Base-by-base conservation (phyloP, 1,140 invertebrate species). In the Callitettix versicolor region DNA sequence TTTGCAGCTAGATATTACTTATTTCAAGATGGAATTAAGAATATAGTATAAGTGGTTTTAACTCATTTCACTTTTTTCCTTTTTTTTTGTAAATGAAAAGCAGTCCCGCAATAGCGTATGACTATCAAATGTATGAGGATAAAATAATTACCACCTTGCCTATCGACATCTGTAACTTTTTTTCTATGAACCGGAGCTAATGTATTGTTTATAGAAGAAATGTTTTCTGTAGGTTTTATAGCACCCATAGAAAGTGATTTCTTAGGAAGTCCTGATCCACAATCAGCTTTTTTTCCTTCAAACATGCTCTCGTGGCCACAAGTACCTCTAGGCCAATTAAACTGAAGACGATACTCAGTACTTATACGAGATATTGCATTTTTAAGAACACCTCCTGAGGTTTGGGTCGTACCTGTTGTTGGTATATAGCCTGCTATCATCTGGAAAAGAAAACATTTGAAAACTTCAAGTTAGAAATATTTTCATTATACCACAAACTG, bases 191-290 rank as follows among this genome's bases (percentile, higher is more conserved):
- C 74, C 69, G 80, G 78, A 51, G 72, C 74, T 43, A 26, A 15
- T 48, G 44, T n/a, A 47, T 41, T 42, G 22, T 36, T 43, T 2
- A 41, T 40, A 6, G 55, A 49, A 9, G 33, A 22, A 5, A 47
- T 46, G 38, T 52, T 36, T 5, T 34, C 34, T 4, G 46, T 14
- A 6, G 59, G 59, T 36, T 58, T 85, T 47, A 91, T 78, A 30
- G 85, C 84, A 42, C 86, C 86, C 86, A 91, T 88, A 60, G 86
- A 90, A 63, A 87, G 78, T 57, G 86, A 88, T 72, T 91, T 91
- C 67, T 84, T 74, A 17, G 87, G 86, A 2, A 40, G 47, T 46
- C 42, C 47, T 38, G 53, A 52, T 22, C 22, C 53, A 14, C 55
- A 42, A 14, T 55, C 57, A 38, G 22, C 55, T 24, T 26, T 40